Evolutionary conservation across 92 coral and sea anemone genomes (phyloP).

Genomic region (Porites lobata): DNA sequence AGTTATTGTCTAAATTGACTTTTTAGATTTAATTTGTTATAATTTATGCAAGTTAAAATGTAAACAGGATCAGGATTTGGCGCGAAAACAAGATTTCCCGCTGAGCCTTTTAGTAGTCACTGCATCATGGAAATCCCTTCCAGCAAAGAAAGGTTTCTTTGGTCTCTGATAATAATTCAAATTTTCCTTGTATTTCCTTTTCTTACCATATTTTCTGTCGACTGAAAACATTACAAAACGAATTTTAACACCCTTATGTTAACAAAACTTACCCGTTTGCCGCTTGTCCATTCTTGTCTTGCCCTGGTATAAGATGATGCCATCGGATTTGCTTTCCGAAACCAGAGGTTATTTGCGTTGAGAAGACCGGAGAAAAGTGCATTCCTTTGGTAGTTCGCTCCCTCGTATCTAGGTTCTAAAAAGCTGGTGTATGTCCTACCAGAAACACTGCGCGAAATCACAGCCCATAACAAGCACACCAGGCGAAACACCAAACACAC

Average conservation of each 20-base stretch:
- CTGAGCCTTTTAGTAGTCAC: too few species aligned
- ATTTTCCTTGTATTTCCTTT: too few species aligned
- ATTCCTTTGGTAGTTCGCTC: not conserved
- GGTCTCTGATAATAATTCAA: too few species aligned
- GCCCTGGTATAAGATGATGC: constrained; percentile 6
- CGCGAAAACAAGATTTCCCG: too few species aligned
- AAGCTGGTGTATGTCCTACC: not conserved
- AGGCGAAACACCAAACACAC: constrained; percentile 16
- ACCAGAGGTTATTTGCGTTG: constrained; percentile 11
- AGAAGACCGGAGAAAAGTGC: not conserved
- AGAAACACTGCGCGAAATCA: not conserved
- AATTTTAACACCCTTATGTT: not conserved
- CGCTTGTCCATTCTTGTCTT: not conserved
- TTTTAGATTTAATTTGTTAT: too few species aligned
- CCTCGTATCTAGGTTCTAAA: not conserved
- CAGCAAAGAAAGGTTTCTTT: too few species aligned
- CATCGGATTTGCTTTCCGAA: constrained; percentile 14
- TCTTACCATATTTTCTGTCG: not conserved
- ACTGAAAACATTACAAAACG: constrained; percentile 5
- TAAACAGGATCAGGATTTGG: too few species aligned
- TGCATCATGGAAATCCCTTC: too few species aligned
- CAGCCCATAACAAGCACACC: constrained; percentile 36
- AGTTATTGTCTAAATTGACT: too few species aligned
- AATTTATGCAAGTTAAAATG: too few species aligned
- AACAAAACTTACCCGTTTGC: constrained; percentile 6